A percentile compares a stretch with the other conserved stretches of the same genome.
These are phyloP conservation scores for Conger conger DNA, from an alignment of 2,113 vertebrate genomes.

Conservation along the genomic window DNA sequence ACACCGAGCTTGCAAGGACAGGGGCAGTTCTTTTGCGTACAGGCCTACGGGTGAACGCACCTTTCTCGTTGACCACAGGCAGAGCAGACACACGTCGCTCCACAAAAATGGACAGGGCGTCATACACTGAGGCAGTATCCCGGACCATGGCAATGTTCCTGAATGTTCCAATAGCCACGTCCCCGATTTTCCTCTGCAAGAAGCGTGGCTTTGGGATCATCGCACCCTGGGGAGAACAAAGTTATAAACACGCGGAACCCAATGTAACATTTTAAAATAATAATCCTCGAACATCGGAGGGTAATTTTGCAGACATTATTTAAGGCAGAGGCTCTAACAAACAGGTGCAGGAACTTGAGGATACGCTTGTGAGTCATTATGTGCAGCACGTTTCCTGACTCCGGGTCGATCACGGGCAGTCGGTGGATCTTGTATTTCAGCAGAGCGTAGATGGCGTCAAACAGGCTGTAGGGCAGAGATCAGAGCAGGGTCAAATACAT, in stretches of 20 bases:
- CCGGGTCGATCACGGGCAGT: slow-evolving; percentile 86
- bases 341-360: slow-evolving; percentile 94
- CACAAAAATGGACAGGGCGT: slow-evolving; percentile 86
- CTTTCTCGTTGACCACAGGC: slow-evolving; percentile 82
- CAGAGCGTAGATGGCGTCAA: slow-evolving; percentile 88
- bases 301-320: not conserved
- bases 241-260: not conserved
- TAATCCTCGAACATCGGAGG: not conserved
- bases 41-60: slow-evolving; percentile 53
- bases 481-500: too few species aligned
- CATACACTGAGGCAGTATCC: slow-evolving; percentile 76
- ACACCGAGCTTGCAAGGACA: too few species aligned
- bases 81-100: slow-evolving; percentile 88
- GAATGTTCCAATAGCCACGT: slow-evolving; percentile 87
- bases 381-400: slow-evolving; percentile 88
- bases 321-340: slow-evolving; percentile 56
- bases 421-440: slow-evolving; percentile 95
- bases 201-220: slow-evolving; percentile 84
- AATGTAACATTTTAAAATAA: not conserved
- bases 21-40: not conserved
- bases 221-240: slow-evolving; percentile 66
- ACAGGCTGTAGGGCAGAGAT: slow-evolving; percentile 75
- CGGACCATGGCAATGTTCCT: slow-evolving; percentile 78
- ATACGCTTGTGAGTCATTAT: slow-evolving; percentile 95
- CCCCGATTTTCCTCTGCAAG: slow-evolving; percentile 80